A percentile compares a stretch with the other conserved stretches of the same genome.
Conservation (phyloP, 2,888 invertebrate genomes). For the Campoplex capitator region DNA sequence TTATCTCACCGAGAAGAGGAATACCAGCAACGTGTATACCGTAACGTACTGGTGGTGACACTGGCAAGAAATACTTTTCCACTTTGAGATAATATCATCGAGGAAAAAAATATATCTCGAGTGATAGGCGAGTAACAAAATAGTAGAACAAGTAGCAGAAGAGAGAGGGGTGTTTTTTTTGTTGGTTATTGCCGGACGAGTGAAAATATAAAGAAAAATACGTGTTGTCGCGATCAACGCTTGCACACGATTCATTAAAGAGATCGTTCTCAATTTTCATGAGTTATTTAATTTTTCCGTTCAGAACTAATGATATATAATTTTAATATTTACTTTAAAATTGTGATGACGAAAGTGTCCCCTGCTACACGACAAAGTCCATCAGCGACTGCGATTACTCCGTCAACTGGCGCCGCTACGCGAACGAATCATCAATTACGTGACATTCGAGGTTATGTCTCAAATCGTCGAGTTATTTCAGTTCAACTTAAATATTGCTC, state of each 20-base stretch:
- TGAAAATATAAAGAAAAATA: constrained; percentile 63
- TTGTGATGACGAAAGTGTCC: constrained; percentile 76
- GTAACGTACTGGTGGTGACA: constrained; percentile 56
- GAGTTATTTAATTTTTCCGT: constrained; percentile 41
- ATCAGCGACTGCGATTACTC: constrained; percentile 76
- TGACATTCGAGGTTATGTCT: constrained; percentile 76
- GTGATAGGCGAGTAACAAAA: constrained; percentile 64
- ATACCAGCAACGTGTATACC: constrained; percentile 51
- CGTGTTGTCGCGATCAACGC: constrained; percentile 58
- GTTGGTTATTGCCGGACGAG: constrained; percentile 70
- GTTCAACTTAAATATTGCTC: constrained; percentile 7
- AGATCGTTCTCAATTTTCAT: constrained; percentile 42
- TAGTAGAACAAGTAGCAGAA: constrained; percentile 62
- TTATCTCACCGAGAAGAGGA: constrained; percentile 52
- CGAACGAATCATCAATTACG: constrained; percentile 58
- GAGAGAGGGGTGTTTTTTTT: constrained; percentile 57
- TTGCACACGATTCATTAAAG: constrained; percentile 29
- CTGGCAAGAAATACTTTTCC: constrained; percentile 60
- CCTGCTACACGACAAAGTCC: constrained; percentile 77
- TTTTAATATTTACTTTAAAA: constrained; percentile 80
- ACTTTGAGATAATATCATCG: constrained; percentile 64
- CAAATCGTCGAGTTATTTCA: constrained; percentile 48
- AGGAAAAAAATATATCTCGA: constrained; percentile 52
- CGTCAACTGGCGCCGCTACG: constrained; percentile 72
- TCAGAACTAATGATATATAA: constrained; percentile 63